Conservation (phyloP, 2,113 vertebrate species). For the Nestor notabilis region DNA sequence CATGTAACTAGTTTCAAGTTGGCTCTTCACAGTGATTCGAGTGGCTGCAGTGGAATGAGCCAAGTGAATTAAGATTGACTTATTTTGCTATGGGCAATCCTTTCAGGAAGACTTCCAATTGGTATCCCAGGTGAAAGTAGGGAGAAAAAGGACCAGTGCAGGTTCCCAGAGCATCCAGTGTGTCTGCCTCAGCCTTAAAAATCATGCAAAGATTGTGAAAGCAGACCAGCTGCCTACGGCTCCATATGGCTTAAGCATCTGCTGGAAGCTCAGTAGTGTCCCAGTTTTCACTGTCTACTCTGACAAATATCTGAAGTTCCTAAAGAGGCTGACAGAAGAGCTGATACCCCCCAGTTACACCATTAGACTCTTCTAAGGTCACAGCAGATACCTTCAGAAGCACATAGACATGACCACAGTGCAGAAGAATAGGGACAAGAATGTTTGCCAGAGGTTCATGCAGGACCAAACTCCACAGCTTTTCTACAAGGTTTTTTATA, state of each 20-base stretch:
- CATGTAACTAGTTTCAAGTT: neutral
- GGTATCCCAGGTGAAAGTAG: neutral
- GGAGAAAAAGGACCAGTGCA: neutral
- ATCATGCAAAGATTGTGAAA: neutral
- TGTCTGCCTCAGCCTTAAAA: neutral
- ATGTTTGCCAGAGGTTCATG: neutral
- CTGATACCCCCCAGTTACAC: neutral
- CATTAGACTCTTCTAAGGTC: neutral
- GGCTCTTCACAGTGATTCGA: neutral
- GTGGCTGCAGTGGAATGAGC: neutral
- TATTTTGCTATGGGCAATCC: neutral
- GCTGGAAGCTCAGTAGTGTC: neutral
- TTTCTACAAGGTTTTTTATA: neutral
- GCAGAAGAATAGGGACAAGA: neutral
- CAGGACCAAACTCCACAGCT: neutral
- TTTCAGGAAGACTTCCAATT: neutral
- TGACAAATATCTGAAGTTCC: neutral
- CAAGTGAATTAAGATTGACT: neutral
- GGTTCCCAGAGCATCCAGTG: neutral
- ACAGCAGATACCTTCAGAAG: neutral
- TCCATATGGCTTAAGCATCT: neutral
- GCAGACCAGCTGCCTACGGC: neutral
- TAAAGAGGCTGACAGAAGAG: neutral
- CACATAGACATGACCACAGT: neutral
- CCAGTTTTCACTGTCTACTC: neutral